Evolutionary conservation across 2,888 invertebrate genomes (phyloP), one percentile per base, ranked within the genome.

Genomic region (Limnephilus rhombicus): DNA sequence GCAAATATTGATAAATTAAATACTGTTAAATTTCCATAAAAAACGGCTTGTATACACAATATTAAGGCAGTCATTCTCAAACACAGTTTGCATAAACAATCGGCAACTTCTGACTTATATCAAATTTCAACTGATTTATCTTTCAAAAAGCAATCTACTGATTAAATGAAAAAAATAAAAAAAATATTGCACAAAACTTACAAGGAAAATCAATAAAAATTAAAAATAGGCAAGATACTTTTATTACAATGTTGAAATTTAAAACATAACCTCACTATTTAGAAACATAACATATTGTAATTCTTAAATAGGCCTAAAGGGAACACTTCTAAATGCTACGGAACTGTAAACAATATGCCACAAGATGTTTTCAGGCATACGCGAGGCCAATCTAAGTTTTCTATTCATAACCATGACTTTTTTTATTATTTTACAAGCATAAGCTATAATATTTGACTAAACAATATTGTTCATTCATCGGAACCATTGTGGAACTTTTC

Each of bases 21-120:
- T 90, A 92, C 92, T 88, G 92, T 92, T 90, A 92, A 92, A 91
- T 89, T 85, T 87, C 81, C 81, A 68, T 83, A 86, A 90, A 92
- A 92, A 92, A 80, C 31, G 87, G 90, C 87, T 92, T 88, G 90
- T 90, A 88, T 92, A 92, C 88, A 92, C 45, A 92, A 34, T 88
- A 92, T 90, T 80, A 90, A 92, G 92, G 92, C 92, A 88, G 68
- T 90, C 82, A 53, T 88, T 49, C 83, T 45, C 80, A 53, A 81
- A 31, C 41, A 37, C 68, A 87, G 31, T 53, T 87, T 31, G 18
- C 49, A 31, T 87, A 87, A 87, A 87, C 87, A 87, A 87, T 87
- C 37, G 68, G 24, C 68, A 7, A 68, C 68, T 85, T 41, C 41
- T 41, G 85, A 18, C 13, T 49, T 68, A 41, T 85, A 85, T 37